Base-by-base conservation (phyloP, 2,797 vertebrate genomes). In the Sebastes paucispinis region DNA sequence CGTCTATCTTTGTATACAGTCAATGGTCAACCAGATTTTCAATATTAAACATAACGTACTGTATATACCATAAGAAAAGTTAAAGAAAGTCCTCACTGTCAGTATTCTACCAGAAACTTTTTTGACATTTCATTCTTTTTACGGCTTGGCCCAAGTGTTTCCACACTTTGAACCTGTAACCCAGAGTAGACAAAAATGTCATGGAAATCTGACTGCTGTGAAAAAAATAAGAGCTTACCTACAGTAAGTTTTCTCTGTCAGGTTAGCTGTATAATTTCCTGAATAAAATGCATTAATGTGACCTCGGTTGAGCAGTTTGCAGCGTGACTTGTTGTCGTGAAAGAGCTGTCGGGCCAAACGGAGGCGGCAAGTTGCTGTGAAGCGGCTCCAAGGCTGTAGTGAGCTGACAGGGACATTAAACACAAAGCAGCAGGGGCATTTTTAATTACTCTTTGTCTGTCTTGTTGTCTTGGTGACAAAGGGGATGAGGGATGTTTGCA, bases 381-480 rank as follows among this genome's bases (percentile, higher is more conserved):
- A 83, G 75, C 62, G 64, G 62, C 81, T 91, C 59, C 25, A 25
- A 74, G 79, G 75, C 79, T 83, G 39, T 18, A 43, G 62, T 59
- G 64, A 64, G 73, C 81, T 83, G 90, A 87, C 86, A 57, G 84
- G 69, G 73, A 85, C 64, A 69, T 84, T 80, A 79, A 90, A 86
- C 76, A 79, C 60, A 25, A 80, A 86, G 75, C 91, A 82, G 77
- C 88, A 32, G 82, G 82, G 32, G 67, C 75, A 65, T 43, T 81
- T 91, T 92, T 90, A 92, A 92, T 91, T 84, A 91, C 86, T 80
- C 39, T 75, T 75, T 78, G 64, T 77, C 68, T 52, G 83, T 74
- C 74, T 81, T 81, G 83, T 88, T 83, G 81, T 85, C 52, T 69
- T 73, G 81, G 85, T 89, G 84, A 92, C 78, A 82, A 16, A 83